Conservation (phyloP, 2,113 vertebrate genomes). For the Chaenocephalus aceratus region DNA sequence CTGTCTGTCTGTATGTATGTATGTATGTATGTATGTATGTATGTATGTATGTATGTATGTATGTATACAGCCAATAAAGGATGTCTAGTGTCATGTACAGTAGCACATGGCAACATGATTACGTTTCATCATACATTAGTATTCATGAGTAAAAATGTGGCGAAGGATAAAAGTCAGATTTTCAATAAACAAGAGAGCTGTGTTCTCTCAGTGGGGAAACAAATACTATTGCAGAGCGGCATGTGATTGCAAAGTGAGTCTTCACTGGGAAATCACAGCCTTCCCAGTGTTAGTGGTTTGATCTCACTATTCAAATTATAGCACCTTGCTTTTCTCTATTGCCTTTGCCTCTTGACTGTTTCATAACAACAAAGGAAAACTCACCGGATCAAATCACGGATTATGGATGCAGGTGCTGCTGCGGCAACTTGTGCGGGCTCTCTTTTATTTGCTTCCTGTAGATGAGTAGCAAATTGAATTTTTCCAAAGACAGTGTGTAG, state of each 20-base stretch:
- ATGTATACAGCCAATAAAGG: no score
- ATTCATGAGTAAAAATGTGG: neutral
- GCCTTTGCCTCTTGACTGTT: constrained; percentile 26
- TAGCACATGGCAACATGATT: neutral
- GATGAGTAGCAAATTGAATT: neutral
- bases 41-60: no score
- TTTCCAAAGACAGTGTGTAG: constrained; percentile 2
- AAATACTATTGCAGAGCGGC: constrained; percentile 2
- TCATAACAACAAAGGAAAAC: constrained; percentile 31
- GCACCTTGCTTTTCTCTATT: constrained; percentile 19
- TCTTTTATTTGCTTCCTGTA: neutral
- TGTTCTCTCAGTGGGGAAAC: neutral
- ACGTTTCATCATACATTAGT: neutral
- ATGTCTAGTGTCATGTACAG: no score
- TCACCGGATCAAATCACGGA: constrained; percentile 1
- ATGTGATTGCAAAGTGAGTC: constrained; percentile 41
- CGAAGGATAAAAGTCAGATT: neutral
- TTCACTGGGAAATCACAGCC: constrained; percentile 21
- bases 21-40: no score
- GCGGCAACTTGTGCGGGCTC: neutral
- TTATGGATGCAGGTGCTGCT: constrained; percentile 22
- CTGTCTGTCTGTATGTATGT: no score
- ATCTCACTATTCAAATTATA: neutral
- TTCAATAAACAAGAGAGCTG: constrained; percentile 1
- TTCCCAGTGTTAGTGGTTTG: neutral